Evolutionary conservation across 2,113 vertebrate species (phyloP).

Genomic region (Chlamydotis undulata): DNA sequence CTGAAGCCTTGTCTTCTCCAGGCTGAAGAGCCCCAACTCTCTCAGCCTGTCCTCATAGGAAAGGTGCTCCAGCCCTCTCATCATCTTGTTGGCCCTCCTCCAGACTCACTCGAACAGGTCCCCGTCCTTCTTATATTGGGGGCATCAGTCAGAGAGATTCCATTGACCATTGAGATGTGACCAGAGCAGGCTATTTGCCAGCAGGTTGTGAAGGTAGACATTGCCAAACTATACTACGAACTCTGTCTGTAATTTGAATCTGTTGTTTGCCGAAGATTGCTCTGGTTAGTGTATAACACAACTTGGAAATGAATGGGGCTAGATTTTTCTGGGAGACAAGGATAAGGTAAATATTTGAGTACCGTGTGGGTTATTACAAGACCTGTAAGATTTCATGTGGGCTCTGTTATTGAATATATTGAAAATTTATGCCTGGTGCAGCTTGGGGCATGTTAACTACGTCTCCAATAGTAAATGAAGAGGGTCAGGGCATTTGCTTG

Average conservation of each 20-base stretch:
- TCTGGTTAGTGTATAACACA: fast-evolving
- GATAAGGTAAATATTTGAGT: background rate
- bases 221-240: background rate
- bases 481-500: background rate
- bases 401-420: background rate
- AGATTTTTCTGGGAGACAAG: background rate
- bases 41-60: too few relatives aligned
- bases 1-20: too few relatives aligned
- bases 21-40: too few relatives aligned
- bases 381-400: background rate
- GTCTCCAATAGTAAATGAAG: background rate
- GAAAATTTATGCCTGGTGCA: background rate
- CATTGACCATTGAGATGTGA: background rate
- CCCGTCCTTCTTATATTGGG: too few relatives aligned
- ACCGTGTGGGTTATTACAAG: background rate
- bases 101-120: too few relatives aligned
- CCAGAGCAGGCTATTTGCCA: background rate
- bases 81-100: too few relatives aligned
- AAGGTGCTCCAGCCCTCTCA: too few relatives aligned
- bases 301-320: background rate
- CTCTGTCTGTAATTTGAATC: background rate
- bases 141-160: background rate
- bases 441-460: background rate
- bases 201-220: background rate
- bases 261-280: background rate